Evolutionary conservation across 2,888 invertebrate genomes (phyloP).

Genomic region (Patella ulyssiponensis): DNA sequence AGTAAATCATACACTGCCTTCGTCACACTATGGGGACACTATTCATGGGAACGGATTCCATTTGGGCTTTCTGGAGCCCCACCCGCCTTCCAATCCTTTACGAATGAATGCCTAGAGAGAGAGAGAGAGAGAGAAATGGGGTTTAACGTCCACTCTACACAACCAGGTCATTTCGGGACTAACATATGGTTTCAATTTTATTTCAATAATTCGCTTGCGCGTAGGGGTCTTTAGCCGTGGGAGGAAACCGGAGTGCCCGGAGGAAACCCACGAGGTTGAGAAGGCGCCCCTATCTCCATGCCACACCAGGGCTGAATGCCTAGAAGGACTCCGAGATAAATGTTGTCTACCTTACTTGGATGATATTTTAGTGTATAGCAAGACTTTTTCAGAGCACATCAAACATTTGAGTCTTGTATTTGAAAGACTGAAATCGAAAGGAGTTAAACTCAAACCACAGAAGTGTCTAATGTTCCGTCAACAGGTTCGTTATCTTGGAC

Average conservation of each 20-base stretch:
- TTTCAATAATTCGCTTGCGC: too few species aligned
- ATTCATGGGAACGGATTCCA: conserved; percentile 19
- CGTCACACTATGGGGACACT: conserved; percentile 23
- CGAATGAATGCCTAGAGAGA: conserved; percentile 20
- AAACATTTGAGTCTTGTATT: conserved; percentile 16
- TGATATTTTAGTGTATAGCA: conserved; percentile 18
- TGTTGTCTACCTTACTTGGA: conserved; percentile 28
- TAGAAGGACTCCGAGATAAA: conserved; percentile 21
- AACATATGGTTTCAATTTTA: too few species aligned
- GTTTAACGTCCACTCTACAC: too few species aligned
- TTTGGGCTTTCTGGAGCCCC: conserved; percentile 19
- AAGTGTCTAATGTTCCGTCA: neutral
- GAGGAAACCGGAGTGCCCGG: too few species aligned
- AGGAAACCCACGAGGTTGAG: too few species aligned
- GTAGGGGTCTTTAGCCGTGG: too few species aligned
- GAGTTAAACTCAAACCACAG: conserved; percentile 18
- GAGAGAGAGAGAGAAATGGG: too few species aligned
- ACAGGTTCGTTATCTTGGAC: conserved; percentile 37
- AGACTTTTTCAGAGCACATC: conserved; percentile 23
- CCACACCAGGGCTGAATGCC: too few species aligned
- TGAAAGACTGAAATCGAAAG: conserved; percentile 10
- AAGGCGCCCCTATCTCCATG: too few species aligned
- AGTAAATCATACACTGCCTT: conserved; percentile 9
- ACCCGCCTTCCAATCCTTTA: conserved; percentile 18
- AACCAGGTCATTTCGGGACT: too few species aligned